Conservation (phyloP, 2,113 vertebrate species). For the Sigmodon hispidus region DNA sequence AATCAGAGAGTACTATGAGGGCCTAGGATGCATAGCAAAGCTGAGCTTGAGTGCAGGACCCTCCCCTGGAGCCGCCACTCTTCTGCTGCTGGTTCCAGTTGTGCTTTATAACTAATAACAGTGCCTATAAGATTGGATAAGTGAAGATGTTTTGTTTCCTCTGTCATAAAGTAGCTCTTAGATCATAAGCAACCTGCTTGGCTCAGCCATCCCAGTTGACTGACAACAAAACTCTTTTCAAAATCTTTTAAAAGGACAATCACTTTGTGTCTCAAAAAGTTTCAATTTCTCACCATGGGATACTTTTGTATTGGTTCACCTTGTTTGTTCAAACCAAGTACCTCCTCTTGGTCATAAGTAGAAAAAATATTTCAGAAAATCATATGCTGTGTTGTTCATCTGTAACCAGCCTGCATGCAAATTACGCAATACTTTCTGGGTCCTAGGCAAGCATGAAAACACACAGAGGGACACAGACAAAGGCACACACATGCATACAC, state of each 20-base stretch:
- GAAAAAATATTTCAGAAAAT: not conserved
- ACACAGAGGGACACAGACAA: not conserved
- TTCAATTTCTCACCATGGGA: not conserved
- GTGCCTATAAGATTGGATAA: not conserved
- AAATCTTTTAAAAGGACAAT: not conserved
- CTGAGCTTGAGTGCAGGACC: fast-evolving
- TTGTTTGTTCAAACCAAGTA: not conserved
- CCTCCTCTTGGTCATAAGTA: not conserved
- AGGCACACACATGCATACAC: not conserved
- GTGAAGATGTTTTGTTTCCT: slow-evolving; percentile 26
- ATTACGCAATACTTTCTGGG: not conserved
- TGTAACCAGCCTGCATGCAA: not conserved
- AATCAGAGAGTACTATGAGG: not conserved
- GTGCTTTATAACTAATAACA: slow-evolving; percentile 10
- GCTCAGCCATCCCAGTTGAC: not conserved
- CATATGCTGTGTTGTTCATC: not conserved
- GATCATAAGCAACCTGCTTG: not conserved
- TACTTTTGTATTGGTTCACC: not conserved
- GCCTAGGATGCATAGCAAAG: not conserved
- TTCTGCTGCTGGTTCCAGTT: not conserved
- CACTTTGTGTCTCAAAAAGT: not conserved
- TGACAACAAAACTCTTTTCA: not conserved
- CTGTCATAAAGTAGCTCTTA: not conserved
- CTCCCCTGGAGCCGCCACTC: not conserved
- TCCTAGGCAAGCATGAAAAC: not conserved